Conservation (phyloP, 2,888 invertebrate species). For the Parapristionchus giblindavisi region DNA sequence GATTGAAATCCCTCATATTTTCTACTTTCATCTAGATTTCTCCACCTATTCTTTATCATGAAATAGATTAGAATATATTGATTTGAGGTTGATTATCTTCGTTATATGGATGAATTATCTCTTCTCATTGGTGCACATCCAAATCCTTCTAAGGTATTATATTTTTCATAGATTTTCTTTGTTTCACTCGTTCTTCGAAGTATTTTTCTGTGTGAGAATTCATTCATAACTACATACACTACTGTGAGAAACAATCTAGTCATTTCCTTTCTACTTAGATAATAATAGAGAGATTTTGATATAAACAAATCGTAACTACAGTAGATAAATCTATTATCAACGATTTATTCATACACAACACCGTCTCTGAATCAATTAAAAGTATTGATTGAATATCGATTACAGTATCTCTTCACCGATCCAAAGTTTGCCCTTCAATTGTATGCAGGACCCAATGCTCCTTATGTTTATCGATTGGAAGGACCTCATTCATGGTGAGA, state of each 20-base stretch:
- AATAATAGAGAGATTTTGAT: not conserved
- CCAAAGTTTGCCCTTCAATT: constrained; percentile 58
- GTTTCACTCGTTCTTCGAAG: constrained; percentile 13
- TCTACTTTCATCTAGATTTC: no score
- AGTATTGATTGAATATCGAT: constrained; percentile 11
- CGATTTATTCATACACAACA: not conserved
- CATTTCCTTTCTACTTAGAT: not conserved
- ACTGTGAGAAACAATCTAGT: not conserved
- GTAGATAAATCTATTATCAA: not conserved
- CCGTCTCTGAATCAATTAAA: not conserved
- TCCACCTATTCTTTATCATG: not conserved
- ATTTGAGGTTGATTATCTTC: constrained; percentile 58
- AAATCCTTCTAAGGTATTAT: constrained; percentile 48
- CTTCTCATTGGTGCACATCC: constrained; percentile 62
- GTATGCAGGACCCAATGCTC: constrained; percentile 65
- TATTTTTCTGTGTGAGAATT: not conserved
- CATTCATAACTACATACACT: not conserved
- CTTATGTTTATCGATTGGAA: constrained; percentile 64
- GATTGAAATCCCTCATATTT: no score
- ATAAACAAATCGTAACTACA: not conserved
- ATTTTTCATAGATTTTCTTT: not conserved
- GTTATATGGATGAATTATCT: constrained; percentile 68
- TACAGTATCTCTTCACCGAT: constrained; percentile 55
- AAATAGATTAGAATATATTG: not conserved
- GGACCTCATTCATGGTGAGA: constrained; percentile 58